phyloP scores from a whole-genome alignment of 2,113 vertebrate genomes.

The Tapirus terrestris region DNA sequence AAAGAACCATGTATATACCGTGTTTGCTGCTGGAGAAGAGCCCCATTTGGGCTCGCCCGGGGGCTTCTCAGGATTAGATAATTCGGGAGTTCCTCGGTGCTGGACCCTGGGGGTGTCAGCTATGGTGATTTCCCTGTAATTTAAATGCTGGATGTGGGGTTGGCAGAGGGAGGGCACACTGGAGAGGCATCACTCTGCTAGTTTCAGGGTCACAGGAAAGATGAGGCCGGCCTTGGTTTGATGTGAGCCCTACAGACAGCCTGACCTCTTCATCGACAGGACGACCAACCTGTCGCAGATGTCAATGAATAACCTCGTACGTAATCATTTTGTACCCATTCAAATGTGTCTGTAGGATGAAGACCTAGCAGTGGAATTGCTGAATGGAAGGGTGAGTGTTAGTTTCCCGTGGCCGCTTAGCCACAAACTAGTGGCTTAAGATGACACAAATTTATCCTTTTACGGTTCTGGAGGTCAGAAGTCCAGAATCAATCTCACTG shows the following conservation, averaged over 20 bases:
- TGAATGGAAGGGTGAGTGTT: neutral
- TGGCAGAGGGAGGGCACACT: neutral
- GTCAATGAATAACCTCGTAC: fast-evolving
- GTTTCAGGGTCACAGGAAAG: neutral
- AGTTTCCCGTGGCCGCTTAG: neutral
- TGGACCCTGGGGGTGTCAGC: neutral
- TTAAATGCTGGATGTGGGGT: neutral
- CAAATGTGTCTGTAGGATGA: too few relatives aligned
- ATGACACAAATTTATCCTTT: neutral
- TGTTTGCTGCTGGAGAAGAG: neutral
- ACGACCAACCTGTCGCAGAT: neutral
- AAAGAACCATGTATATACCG: neutral
- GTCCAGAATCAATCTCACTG: neutral
- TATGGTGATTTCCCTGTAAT: neutral
- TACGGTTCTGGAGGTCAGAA: neutral
- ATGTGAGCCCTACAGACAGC: fast-evolving
- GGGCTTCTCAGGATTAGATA: neutral
- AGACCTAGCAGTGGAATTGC: neutral
- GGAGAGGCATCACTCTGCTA: fast-evolving
- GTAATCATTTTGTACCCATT: neutral
- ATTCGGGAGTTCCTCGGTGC: neutral
- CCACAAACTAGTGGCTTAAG: neutral
- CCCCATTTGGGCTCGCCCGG: fast-evolving
- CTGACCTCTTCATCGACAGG: fast-evolving
- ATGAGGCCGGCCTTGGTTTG: fast-evolving